These are phyloP conservation scores for Yasuhikotakia modesta DNA, from an alignment of 2,797 vertebrate species.

Conservation along the genomic window DNA sequence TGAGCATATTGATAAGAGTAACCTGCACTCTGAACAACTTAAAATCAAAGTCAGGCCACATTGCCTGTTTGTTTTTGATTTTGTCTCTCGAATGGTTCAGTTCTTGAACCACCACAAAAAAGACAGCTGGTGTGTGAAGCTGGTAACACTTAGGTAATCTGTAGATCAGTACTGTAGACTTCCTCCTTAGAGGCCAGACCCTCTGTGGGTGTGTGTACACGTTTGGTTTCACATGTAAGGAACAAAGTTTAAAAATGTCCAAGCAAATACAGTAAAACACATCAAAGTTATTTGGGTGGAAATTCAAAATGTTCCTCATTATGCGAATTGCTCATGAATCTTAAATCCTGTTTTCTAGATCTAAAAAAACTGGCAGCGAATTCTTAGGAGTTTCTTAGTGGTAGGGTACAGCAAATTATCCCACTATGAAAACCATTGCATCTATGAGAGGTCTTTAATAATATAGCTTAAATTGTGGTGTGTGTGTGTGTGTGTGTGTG, in stretches of 20 bases:
- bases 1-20: not conserved
- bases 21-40: not conserved
- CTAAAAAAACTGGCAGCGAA: not conserved
- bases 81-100: constrained; percentile 22
- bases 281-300: not conserved
- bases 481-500: not conserved
- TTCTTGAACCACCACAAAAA: constrained; percentile 4
- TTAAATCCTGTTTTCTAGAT: not conserved
- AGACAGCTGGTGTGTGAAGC: constrained; percentile 36
- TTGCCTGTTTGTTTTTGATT: constrained; percentile 25
- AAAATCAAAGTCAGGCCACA: constrained; percentile 11
- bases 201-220: not conserved
- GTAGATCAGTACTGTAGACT: constrained; percentile 39
- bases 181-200: constrained; percentile 1
- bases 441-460: too few species aligned
- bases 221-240: not conserved
- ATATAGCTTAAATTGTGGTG: not conserved
- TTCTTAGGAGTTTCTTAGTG: not conserved
- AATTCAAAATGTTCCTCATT: not conserved
- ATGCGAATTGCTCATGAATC: not conserved
- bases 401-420: not conserved
- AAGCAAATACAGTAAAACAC: not conserved
- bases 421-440: too few species aligned
- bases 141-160: constrained; percentile 54
- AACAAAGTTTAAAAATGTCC: not conserved